A percentile compares a stretch with the other conserved stretches of the same genome.
Evolutionary conservation across 2,797 vertebrate species (phyloP).

Genomic region (Leuciscus waleckii): DNA sequence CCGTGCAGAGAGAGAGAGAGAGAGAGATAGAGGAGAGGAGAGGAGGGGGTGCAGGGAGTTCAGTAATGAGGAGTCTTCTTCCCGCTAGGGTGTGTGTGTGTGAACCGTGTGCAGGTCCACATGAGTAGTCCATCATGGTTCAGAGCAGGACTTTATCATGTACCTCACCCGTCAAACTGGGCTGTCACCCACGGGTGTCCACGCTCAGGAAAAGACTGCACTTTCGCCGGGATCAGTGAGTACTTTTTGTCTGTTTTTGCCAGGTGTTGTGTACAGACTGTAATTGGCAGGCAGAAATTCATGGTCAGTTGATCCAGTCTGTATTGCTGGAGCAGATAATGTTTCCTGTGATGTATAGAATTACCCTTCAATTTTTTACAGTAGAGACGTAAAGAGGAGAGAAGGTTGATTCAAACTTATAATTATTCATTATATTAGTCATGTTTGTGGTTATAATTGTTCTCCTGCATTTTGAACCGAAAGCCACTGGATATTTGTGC

Average conservation of each 20-base stretch:
- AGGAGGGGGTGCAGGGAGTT: conserved; percentile 29
- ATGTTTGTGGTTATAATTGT: not conserved
- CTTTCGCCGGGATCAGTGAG: conserved; percentile 78
- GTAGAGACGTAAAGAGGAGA: not conserved
- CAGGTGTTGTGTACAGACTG: not conserved
- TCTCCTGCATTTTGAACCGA: not conserved
- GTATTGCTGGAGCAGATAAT: not conserved
- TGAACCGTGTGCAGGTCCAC: not conserved
- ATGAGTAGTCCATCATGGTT: conserved; percentile 70
- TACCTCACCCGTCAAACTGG: conserved; percentile 67
- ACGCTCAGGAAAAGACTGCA: conserved; percentile 81
- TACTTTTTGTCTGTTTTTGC: conserved; percentile 25
- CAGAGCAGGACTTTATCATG: conserved; percentile 70
- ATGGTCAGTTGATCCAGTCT: conserved; percentile 11
- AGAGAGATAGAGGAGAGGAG: conserved; percentile 9
- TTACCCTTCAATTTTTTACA: not conserved
- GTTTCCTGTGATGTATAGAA: conserved; percentile 9
- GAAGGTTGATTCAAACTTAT: not conserved
- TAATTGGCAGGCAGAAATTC: not conserved
- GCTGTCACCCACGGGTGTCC: conserved; percentile 72
- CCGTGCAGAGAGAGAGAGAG: not conserved
- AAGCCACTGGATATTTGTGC: not conserved
- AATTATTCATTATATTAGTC: not conserved
- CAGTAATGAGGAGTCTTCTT: conserved; percentile 25
- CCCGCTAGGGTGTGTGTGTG: not conserved